Evolutionary conservation across 2,888 invertebrate species (phyloP).

Genomic region (Eilema griseolum): DNA sequence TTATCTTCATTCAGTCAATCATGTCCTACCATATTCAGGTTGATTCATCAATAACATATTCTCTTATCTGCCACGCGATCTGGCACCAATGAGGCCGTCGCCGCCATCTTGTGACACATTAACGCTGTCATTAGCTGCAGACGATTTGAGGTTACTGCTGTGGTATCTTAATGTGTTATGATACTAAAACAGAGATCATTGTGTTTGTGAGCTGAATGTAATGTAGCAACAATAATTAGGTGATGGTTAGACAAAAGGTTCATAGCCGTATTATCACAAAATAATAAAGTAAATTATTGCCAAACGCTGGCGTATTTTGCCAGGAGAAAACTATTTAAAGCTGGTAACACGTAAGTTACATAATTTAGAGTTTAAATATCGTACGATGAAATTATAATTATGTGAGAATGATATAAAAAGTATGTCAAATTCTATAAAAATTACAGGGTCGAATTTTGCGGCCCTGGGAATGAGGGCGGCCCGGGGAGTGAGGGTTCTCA

Average conservation of each 20-base stretch:
- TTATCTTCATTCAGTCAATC: not conserved
- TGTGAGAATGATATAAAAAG: too few species aligned
- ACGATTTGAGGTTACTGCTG: not conserved
- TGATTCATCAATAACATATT: not conserved
- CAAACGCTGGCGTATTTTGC: too few species aligned
- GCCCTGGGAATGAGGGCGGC: too few species aligned
- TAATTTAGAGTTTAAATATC: too few species aligned
- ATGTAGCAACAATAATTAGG: constrained; percentile 1
- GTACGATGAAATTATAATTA: too few species aligned
- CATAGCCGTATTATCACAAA: not conserved
- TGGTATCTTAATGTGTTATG: not conserved
- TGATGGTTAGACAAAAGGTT: not conserved
- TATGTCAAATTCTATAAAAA: too few species aligned
- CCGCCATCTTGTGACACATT: not conserved
- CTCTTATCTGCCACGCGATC: not conserved
- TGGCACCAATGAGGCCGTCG: not conserved
- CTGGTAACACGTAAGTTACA: too few species aligned
- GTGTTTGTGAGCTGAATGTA: not conserved
- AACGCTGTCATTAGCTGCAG: not conserved
- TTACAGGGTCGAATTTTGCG: too few species aligned
- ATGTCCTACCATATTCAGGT: not conserved
- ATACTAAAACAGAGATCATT: not conserved
- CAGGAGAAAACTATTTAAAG: too few species aligned
- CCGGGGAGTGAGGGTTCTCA: too few species aligned
- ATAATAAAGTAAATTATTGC: too few species aligned